A percentile compares a stretch with the other conserved stretches of the same genome.
Conservation (phyloP, 2,888 invertebrate species). For the Maniola hyperantus region DNA sequence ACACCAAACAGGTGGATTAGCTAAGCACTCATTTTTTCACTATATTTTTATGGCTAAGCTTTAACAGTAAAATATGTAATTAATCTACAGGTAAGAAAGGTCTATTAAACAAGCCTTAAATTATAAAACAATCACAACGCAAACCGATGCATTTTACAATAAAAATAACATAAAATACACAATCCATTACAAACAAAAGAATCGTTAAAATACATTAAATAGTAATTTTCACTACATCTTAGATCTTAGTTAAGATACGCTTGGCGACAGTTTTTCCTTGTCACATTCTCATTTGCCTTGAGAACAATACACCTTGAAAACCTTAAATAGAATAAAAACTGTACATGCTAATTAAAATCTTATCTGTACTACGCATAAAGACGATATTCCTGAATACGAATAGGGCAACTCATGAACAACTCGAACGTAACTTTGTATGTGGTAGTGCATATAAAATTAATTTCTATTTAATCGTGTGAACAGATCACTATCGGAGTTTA, state of each 20-base stretch:
- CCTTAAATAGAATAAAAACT: slow-evolving; percentile 30
- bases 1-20: no score
- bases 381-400: background rate
- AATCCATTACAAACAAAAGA: slow-evolving; percentile 15
- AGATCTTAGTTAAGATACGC: slow-evolving; percentile 34
- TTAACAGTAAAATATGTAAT: no score
- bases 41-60: no score
- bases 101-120: background rate
- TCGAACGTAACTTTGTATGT: slow-evolving; percentile 1
- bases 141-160: slow-evolving; percentile 10
- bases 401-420: no score
- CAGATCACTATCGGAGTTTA: slow-evolving; percentile 46
- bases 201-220: slow-evolving; percentile 33
- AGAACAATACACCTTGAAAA: slow-evolving; percentile 21
- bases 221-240: slow-evolving; percentile 31
- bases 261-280: slow-evolving; percentile 34
- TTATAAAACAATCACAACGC: background rate
- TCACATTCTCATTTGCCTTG: slow-evolving; percentile 36
- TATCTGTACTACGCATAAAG: background rate
- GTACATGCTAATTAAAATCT: slow-evolving; percentile 3
- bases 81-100: no score
- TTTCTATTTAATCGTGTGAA: slow-evolving; percentile 56
- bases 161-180: slow-evolving; percentile 13
- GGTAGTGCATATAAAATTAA: slow-evolving; percentile 45
- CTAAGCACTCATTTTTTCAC: no score